These are phyloP conservation scores for Anguilla marmorata DNA, from an alignment of 2,797 vertebrate species.

Conservation along the genomic window DNA sequence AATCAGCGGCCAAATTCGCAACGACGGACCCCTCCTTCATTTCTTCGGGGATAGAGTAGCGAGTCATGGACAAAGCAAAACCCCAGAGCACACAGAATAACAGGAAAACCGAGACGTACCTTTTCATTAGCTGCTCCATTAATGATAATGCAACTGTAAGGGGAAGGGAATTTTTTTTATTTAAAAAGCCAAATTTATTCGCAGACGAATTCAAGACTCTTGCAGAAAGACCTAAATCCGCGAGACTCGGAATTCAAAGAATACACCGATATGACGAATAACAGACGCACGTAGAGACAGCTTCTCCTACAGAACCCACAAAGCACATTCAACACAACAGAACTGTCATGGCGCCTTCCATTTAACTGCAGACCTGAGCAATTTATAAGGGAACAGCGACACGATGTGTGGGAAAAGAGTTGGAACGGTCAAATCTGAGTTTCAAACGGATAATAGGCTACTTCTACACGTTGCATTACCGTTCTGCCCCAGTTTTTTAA, in stretches of 20 bases:
- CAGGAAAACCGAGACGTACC: slow-evolving; percentile 53
- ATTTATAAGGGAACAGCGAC: slow-evolving; percentile 67
- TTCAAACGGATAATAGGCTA: background rate
- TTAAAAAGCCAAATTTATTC: slow-evolving; percentile 8
- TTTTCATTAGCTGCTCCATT: slow-evolving; percentile 51
- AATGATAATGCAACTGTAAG: slow-evolving; percentile 17
- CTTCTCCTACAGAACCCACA: background rate
- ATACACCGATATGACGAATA: background rate
- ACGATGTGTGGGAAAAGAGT: slow-evolving; percentile 49
- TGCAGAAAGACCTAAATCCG: no score
- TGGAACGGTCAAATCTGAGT: no score
- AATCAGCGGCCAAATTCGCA: slow-evolving; percentile 73
- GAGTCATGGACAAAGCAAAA: slow-evolving; percentile 67
- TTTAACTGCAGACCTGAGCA: background rate
- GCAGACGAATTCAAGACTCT: no score
- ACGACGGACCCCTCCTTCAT: slow-evolving; percentile 74
- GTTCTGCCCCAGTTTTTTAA: background rate
- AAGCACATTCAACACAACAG: slow-evolving; percentile 35
- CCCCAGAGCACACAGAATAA: slow-evolving; percentile 59
- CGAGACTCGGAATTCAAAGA: background rate
- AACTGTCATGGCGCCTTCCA: slow-evolving; percentile 47
- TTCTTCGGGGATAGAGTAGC: slow-evolving; percentile 78
- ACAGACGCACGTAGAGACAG: background rate
- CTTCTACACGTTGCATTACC: background rate
- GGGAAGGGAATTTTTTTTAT: background rate